Conservation (phyloP, 2,888 invertebrate genomes). For the Anodontia alba region DNA sequence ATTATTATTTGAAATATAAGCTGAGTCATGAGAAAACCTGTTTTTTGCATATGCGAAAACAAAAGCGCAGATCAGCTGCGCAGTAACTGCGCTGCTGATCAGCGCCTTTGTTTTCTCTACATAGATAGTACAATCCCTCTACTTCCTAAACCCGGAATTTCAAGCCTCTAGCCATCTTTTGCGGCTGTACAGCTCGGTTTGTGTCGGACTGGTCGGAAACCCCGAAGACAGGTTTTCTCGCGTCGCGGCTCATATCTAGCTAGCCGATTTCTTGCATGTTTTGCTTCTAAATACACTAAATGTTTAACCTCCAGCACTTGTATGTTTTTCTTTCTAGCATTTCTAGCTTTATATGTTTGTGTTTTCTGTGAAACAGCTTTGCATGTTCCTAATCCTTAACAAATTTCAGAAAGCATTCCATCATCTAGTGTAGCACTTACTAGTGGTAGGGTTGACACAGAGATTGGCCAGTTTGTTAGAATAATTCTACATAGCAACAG, state of each 20-base stretch:
- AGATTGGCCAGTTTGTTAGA: constrained; percentile 11
- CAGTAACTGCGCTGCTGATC: too few species aligned
- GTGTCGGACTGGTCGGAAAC: too few species aligned
- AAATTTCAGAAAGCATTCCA: neutral
- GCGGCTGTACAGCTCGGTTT: too few species aligned
- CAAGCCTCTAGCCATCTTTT: too few species aligned
- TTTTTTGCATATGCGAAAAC: too few species aligned
- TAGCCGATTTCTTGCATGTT: constrained; percentile 4
- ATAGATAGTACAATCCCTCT: too few species aligned
- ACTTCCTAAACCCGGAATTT: too few species aligned
- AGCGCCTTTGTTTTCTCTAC: too few species aligned
- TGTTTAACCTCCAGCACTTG: neutral
- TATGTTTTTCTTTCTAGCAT: neutral
- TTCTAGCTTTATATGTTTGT: neutral
- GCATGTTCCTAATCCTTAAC: constrained; percentile 10
- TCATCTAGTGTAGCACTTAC: constrained; percentile 6
- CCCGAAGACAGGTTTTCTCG: too few species aligned
- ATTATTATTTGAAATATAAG: constrained; percentile 3
- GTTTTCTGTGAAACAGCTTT: constrained; percentile 1
- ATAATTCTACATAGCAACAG: constrained; percentile 2
- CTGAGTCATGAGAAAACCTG: too few species aligned
- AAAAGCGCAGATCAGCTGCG: too few species aligned
- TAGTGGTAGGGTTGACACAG: neutral
- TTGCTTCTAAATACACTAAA: neutral
- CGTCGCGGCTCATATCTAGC: too few species aligned